phyloP scores from a whole-genome alignment of 2,797 vertebrate genomes.

The Onychomys arenicola region DNA sequence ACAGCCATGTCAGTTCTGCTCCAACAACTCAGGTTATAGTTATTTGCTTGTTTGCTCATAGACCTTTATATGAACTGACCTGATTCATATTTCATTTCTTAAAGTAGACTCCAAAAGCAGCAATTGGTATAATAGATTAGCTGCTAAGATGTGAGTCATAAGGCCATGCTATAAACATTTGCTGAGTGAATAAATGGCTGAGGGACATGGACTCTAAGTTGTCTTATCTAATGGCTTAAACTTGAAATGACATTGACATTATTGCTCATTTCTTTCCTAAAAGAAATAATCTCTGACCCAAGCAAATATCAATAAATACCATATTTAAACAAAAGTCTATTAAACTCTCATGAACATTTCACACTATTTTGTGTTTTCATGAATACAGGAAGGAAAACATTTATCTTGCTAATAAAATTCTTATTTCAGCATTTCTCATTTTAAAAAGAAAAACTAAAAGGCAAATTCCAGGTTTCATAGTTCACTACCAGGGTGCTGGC shows the following conservation, averaged over 20 bases:
- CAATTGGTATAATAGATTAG: conserved; percentile 49
- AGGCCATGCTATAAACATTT: conserved; percentile 23
- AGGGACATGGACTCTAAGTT: conserved; percentile 11
- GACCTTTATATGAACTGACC: background rate
- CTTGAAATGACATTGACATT: conserved; percentile 5
- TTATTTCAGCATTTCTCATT: background rate
- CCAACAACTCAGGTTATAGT: background rate
- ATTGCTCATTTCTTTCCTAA: conserved; percentile 38
- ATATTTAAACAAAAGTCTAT: conserved; percentile 38
- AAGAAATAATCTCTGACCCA: background rate
- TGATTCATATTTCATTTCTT: conserved; percentile 50
- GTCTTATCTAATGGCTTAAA: conserved; percentile 42
- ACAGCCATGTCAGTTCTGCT: background rate
- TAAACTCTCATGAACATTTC: conserved; percentile 17
- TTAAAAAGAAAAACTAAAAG: background rate
- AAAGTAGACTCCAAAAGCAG: background rate
- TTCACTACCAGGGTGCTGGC: background rate
- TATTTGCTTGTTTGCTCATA: conserved; percentile 38
- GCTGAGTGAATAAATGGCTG: background rate
- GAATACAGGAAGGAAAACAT: background rate
- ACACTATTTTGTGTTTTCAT: background rate
- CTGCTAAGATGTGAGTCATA: conserved; percentile 54
- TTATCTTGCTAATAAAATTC: background rate
- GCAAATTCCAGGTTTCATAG: background rate
- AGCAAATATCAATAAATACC: conserved; percentile 7